Conservation (phyloP, 2,797 vertebrate species). For the Jordanella pulchra region DNA sequence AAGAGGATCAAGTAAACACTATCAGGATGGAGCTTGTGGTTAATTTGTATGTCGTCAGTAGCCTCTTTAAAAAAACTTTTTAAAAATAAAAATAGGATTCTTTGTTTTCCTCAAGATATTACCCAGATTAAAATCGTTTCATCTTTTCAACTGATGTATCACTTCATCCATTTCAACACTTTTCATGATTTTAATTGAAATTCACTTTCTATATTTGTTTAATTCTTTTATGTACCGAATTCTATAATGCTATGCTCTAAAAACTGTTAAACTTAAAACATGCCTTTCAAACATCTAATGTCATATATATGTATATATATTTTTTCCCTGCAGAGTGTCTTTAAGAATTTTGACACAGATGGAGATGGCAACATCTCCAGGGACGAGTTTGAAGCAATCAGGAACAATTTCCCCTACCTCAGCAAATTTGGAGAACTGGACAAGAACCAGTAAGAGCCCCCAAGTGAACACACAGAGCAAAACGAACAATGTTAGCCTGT, state of each 20-base stretch:
- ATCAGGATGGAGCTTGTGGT: no score
- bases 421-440: conserved; percentile 85
- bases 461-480: not conserved
- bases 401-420: conserved; percentile 89
- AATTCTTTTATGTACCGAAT: not conserved
- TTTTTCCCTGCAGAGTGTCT: conserved; percentile 81
- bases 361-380: conserved; percentile 86
- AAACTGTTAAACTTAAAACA: not conserved
- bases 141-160: not conserved
- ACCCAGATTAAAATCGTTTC: not conserved
- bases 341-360: conserved; percentile 90
- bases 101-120: not conserved
- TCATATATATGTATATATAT: not conserved
- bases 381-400: conserved; percentile 88
- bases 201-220: not conserved
- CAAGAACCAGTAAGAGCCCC: conserved; percentile 76
- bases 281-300: not conserved
- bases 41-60: no score
- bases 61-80: no score
- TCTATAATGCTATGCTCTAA: not conserved
- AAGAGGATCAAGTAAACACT: no score
- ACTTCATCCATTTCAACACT: not conserved
- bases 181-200: no score
- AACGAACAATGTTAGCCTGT: not conserved
- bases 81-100: not conserved